Conservation (phyloP, 2,888 invertebrate species). For the Bedellia somnulentella region DNA sequence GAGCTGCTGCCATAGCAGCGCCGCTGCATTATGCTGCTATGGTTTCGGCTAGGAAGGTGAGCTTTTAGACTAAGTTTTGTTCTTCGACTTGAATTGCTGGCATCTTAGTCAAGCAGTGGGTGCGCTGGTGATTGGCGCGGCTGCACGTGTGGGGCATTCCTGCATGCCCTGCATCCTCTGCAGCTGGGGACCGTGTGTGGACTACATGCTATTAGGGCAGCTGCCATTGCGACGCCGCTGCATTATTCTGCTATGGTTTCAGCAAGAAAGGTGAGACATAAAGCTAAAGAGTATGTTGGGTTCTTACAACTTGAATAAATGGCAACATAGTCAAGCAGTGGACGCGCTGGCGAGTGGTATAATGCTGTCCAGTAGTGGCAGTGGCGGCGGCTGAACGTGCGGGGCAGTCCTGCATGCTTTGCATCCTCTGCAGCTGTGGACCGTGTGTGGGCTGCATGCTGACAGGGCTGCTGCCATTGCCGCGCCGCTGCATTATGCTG, state of each 20-base stretch:
- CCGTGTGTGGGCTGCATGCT: constrained; percentile 77
- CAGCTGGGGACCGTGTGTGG: constrained; percentile 81
- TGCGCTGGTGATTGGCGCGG: constrained; percentile 66
- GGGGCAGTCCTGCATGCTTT: constrained; percentile 71
- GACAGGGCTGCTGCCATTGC: constrained; percentile 81
- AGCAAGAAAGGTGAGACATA: constrained; percentile 68
- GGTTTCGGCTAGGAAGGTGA: constrained; percentile 73
- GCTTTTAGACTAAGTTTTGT: no score
- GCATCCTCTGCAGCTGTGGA: constrained; percentile 77
- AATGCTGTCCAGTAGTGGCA: constrained; percentile 64
- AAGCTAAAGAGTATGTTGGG: no score
- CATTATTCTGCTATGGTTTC: constrained; percentile 79
- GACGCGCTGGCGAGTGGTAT: constrained; percentile 70
- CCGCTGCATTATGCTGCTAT: constrained; percentile 79
- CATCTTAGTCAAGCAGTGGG: no score
- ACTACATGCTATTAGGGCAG: constrained; percentile 76
- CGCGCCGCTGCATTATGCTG: constrained; percentile 77
- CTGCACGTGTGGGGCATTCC: constrained; percentile 69
- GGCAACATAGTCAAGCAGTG: no score
- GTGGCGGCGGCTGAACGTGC: constrained; percentile 67
- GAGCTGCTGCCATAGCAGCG: constrained; percentile 79
- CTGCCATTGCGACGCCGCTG: constrained; percentile 77
- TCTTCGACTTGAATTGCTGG: no score
- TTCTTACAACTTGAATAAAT: no score
- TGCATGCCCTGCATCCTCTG: constrained; percentile 72